Conservation (phyloP, 23 tunicate species). For the Clavelina lepadiformis region DNA sequence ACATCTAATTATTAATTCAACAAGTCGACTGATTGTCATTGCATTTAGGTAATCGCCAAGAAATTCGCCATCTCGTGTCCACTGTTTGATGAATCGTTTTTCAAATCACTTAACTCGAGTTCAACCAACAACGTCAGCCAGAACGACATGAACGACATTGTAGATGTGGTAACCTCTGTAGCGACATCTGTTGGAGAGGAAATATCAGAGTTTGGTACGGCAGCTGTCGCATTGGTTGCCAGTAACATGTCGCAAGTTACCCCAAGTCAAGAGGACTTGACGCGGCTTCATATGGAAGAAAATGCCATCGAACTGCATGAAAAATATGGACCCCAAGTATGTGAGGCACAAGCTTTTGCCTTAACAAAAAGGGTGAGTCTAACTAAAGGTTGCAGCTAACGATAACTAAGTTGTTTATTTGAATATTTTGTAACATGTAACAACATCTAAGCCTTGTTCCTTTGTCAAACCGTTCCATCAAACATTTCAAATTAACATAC, state of each 20-base stretch:
- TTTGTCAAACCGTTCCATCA: too few relatives aligned
- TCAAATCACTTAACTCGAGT: slow-evolving; percentile 26
- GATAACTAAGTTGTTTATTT: too few relatives aligned
- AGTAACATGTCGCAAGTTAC: slow-evolving; percentile 3
- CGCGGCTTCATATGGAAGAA: slow-evolving; percentile 17
- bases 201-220: slow-evolving; percentile 13
- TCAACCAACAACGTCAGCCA: slow-evolving; percentile 2
- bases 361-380: slow-evolving; percentile 51
- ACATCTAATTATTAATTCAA: too few relatives aligned
- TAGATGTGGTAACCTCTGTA: not conserved
- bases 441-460: too few relatives aligned
- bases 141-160: too few relatives aligned
- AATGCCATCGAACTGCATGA: slow-evolving; percentile 41
- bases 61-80: slow-evolving; percentile 75
- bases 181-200: slow-evolving; percentile 21
- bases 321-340: slow-evolving; percentile 66
- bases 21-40: too few relatives aligned
- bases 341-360: slow-evolving; percentile 56
- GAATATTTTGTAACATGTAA: too few relatives aligned
- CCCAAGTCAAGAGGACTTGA: not conserved
- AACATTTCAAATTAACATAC: too few relatives aligned
- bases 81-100: slow-evolving; percentile 46
- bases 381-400: not conserved
- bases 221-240: slow-evolving; percentile 11
- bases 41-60: slow-evolving; percentile 58